Percentiles rank a stretch among this genome's conserved stretches.
Evolutionary conservation across 2,797 vertebrate species (phyloP).

Genomic region (Limosa lapponica): DNA sequence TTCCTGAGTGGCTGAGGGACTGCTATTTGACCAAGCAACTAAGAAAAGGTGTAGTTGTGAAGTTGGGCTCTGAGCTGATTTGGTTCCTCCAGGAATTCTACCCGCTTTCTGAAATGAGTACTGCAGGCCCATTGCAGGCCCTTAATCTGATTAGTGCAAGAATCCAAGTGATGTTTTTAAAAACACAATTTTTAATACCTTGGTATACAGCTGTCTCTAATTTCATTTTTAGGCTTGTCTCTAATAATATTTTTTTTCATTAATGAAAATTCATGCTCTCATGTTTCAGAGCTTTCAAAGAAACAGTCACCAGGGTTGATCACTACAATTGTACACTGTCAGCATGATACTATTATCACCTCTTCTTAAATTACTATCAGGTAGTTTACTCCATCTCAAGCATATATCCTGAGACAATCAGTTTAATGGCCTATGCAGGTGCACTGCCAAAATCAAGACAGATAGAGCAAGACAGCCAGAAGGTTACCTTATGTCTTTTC

Average conservation of each 20-base stretch:
- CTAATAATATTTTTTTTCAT: neutral
- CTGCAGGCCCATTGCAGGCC: neutral
- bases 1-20: neutral
- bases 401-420: constrained; percentile 24
- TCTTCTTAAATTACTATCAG: constrained; percentile 42
- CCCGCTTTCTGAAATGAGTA: neutral
- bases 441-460: constrained; percentile 35
- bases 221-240: neutral
- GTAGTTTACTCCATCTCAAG: constrained; percentile 26
- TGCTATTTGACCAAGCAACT: neutral
- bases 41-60: neutral
- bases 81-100: neutral
- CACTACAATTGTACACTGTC: constrained; percentile 13
- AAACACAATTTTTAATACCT: neutral
- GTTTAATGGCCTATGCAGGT: constrained; percentile 32
- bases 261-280: constrained; percentile 5
- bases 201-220: neutral
- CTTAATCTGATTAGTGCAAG: neutral
- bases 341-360: constrained; percentile 37
- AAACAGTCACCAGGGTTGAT: neutral
- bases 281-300: neutral
- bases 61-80: neutral
- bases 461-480: constrained; percentile 13
- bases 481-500: constrained; percentile 15
- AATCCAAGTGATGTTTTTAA: neutral